Conservation (phyloP, 2,113 vertebrate species). For the Prolemur simus region DNA sequence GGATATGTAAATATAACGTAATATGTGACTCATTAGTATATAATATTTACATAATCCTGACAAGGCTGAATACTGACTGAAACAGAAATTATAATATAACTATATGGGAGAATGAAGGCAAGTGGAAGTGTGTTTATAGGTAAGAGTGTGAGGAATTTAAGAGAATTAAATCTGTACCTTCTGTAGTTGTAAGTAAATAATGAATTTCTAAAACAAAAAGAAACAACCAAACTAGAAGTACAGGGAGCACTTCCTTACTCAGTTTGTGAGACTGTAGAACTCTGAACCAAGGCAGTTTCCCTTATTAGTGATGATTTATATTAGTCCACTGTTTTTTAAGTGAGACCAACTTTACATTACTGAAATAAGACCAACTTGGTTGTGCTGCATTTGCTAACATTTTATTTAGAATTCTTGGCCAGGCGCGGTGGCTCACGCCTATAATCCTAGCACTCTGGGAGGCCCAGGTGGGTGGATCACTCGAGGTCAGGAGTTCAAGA, state of each 20-base stretch:
- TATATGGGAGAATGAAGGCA: background rate
- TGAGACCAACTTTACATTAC: too few species aligned
- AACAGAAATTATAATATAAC: background rate
- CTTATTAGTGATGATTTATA: background rate
- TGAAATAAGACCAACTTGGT: too few species aligned
- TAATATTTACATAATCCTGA: conserved; percentile 19
- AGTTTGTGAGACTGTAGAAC: background rate
- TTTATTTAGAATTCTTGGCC: too few species aligned
- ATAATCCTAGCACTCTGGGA: too few species aligned
- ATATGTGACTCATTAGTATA: background rate
- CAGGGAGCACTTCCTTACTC: background rate
- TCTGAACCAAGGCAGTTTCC: background rate
- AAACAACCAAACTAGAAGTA: background rate
- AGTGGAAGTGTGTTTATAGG: background rate
- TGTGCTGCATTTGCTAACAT: too few species aligned
- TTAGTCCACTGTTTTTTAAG: background rate
- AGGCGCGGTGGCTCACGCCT: too few species aligned
- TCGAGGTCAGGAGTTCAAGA: too few species aligned
- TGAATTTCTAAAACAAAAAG: conserved; percentile 31
- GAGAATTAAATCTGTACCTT: background rate
- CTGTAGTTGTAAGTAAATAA: background rate
- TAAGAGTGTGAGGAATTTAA: background rate
- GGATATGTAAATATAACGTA: background rate
- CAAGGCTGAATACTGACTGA: background rate
- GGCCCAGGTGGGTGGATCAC: too few species aligned